phyloP scores from a whole-genome alignment of 1,140 invertebrate genomes.

The Diabrotica undecimpunctata region DNA sequence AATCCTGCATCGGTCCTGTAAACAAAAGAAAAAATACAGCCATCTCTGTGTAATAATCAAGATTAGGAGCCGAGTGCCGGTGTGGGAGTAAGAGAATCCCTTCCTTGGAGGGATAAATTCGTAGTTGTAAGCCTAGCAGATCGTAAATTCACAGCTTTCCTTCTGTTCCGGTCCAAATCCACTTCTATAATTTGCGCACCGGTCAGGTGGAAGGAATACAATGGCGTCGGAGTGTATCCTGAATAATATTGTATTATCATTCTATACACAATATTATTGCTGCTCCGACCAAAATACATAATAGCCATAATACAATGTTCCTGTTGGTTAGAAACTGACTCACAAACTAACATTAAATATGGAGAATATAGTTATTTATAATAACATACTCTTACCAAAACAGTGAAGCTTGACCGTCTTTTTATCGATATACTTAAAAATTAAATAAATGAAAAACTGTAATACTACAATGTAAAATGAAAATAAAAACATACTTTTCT shows the following conservation, averaged over 20 bases:
- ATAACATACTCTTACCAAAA: too few species aligned
- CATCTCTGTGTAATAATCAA: constrained; percentile 1
- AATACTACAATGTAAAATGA: too few species aligned
- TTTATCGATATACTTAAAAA: too few species aligned
- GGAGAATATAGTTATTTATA: too few species aligned
- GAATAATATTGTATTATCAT: background rate
- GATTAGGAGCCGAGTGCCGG: background rate
- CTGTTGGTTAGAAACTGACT: too few species aligned
- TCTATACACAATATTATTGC: too few species aligned
- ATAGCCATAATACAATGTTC: too few species aligned
- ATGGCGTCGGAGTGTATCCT: background rate
- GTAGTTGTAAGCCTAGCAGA: constrained; percentile 1
- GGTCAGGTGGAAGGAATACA: constrained; percentile 1
- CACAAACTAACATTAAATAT: too few species aligned
- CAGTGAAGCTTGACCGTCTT: too few species aligned
- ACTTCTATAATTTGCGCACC: constrained; percentile 1
- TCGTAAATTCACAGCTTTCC: constrained; percentile 2
- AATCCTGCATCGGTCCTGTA: background rate
- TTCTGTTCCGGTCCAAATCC: background rate
- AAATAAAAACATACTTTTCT: too few species aligned
- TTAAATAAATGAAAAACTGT: too few species aligned
- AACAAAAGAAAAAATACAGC: background rate
- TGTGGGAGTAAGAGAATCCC: background rate
- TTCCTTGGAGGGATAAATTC: background rate
- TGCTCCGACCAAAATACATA: too few species aligned